Percentiles rank a stretch among this genome's conserved stretches.
Conservation (phyloP, 2,888 invertebrate genomes). For the Caenorhabditis sp. region DNA sequence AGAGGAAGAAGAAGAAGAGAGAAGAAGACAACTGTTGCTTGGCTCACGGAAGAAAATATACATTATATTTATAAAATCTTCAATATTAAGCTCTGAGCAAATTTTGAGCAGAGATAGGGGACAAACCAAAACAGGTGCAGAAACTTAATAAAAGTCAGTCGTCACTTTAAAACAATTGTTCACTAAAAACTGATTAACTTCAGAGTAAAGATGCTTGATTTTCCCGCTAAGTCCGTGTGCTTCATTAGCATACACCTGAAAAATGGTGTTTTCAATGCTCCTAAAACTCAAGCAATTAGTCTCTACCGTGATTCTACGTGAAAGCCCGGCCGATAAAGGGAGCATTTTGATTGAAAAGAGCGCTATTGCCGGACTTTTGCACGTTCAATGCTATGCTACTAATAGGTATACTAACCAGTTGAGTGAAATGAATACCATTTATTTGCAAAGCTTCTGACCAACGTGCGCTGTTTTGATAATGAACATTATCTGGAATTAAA, state of each 20-base stretch:
- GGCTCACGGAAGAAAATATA: too few species aligned
- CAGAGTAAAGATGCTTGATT: conserved; percentile 35
- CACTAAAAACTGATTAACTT: conserved; percentile 45
- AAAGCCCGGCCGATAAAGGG: too few species aligned
- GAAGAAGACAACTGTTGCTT: too few species aligned
- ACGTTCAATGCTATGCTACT: too few species aligned
- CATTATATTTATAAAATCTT: too few species aligned
- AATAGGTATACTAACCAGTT: conserved; percentile 89
- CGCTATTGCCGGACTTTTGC: too few species aligned
- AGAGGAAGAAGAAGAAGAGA: background rate
- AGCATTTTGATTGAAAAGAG: too few species aligned
- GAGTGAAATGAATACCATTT: conserved; percentile 90
- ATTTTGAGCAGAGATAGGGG: background rate
- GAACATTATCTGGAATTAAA: conserved; percentile 85
- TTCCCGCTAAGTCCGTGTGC: conserved; percentile 40
- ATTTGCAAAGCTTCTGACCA: conserved; percentile 89
- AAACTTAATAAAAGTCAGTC: conserved; percentile 4
- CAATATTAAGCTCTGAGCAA: background rate
- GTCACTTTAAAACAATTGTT: conserved; percentile 39
- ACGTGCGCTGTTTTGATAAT: conserved; percentile 93
- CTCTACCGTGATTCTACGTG: too few species aligned
- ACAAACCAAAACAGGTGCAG: background rate
- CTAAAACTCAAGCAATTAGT: too few species aligned
- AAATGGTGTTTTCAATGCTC: background rate
- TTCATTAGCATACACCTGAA: conserved; percentile 54